A percentile compares a stretch with the other conserved stretches of the same genome.
Evolutionary conservation across 2,888 invertebrate species (phyloP).

Genomic region (Amiota communis): DNA sequence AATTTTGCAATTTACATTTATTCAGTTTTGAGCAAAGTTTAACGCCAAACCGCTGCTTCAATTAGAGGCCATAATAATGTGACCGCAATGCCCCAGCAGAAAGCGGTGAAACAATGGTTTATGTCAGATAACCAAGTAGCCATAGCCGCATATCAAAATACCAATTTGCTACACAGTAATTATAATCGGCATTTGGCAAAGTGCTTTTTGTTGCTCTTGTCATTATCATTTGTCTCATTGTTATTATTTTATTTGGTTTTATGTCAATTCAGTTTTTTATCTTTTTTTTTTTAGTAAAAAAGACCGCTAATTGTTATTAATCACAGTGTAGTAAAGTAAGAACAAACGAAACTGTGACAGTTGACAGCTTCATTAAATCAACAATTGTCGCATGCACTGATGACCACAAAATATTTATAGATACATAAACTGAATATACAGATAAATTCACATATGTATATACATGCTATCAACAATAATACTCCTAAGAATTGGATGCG

Average conservation of each 20-base stretch:
- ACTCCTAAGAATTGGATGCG: too few relatives aligned
- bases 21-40: too few relatives aligned
- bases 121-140: not conserved
- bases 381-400: constrained; percentile 58
- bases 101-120: not conserved
- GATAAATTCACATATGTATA: not conserved
- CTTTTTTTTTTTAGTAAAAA: not conserved
- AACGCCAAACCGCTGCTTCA: too few relatives aligned
- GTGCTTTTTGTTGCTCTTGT: not conserved
- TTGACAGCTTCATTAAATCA: constrained; percentile 52
- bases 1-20: too few relatives aligned
- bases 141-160: not conserved
- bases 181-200: not conserved
- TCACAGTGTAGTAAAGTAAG: constrained; percentile 7
- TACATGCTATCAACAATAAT: too few relatives aligned
- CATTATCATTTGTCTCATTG: not conserved
- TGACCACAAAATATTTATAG: constrained; percentile 49
- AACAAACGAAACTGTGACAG: constrained; percentile 52
- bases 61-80: too few relatives aligned
- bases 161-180: not conserved
- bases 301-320: constrained; percentile 27
- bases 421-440: constrained; percentile 24
- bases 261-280: not conserved
- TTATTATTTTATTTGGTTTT: not conserved
- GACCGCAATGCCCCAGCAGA: constrained; percentile 4